Evolutionary conservation across 1,140 invertebrate species (phyloP), one percentile per base, ranked within the genome.

Genomic region (Rhizoglyphus robini): DNA sequence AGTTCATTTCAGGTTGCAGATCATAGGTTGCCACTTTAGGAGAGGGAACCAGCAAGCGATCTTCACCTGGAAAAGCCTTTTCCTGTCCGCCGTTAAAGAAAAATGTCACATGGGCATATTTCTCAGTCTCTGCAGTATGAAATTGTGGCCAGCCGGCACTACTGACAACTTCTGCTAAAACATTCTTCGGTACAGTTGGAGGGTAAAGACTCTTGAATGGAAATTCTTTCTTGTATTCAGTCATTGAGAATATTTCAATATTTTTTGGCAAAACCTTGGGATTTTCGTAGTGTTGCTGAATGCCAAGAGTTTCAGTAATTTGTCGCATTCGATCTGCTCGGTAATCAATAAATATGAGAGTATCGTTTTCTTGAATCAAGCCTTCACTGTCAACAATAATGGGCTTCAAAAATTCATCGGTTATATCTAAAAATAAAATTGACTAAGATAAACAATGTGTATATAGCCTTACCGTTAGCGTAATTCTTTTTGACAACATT

Each of bases 21-120:
- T 79, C 78, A 62, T 79, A 79, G 11, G 78, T 79, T 23, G 77
- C 73, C 8, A 80, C 75, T 70, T 79, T 80, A 5, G 79, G 79
- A 34, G 78, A 80, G 5, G 75, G 76, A n/a, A 80, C 77, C 76
- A 79, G 72, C 25, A 67, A 62, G 8, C 78, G 69, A 27, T 79
- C 78, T 71, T 79, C 78, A 23, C 70, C 67, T 29, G 72, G 70
- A 67, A 80, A 80, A 30, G 71, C 71, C 48, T 72, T 70, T 68
- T 79, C 78, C 38, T 73, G 70, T 25, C 78, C 78, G 27, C 78
- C 78, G 66, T 80, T 80, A 71, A 79, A 80, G 69, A 79, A 79
- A 69, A 79, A 79, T 2, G 78, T 79, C 5, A 79, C 78, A 67
- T 79, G 78, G 23, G 78, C 76, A 68, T 80, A 79, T 59, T 79